A percentile compares a stretch with the other conserved stretches of the same genome.
Evolutionary conservation across 1,140 invertebrate genomes (phyloP).

Genomic region (Bathynomus jamesi): DNA sequence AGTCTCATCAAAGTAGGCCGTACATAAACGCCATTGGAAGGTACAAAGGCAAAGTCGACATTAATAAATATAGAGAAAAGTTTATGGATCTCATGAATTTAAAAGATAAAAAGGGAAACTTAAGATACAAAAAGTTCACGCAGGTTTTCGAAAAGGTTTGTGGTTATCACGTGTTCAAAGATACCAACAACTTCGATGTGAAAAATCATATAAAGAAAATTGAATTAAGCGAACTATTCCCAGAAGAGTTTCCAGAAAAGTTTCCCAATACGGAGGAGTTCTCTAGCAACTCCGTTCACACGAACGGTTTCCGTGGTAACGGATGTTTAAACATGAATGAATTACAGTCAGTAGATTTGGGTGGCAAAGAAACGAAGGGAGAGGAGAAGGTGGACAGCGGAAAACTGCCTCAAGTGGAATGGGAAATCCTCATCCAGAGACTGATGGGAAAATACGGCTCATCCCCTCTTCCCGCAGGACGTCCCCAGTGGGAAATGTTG

Average conservation of each 20-base stretch:
- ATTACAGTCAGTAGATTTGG: neutral
- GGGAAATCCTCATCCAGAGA: neutral
- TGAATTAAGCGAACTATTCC: neutral
- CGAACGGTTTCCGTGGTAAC: too few species aligned
- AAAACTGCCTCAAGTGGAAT: neutral
- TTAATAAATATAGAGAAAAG: neutral
- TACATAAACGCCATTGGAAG: neutral
- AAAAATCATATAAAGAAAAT: neutral
- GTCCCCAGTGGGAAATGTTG: neutral
- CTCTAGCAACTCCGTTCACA: too few species aligned
- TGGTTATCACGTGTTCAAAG: neutral
- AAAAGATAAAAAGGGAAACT: neutral
- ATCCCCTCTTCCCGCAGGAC: neutral
- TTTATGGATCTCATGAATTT: neutral
- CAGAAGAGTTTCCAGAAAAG: neutral
- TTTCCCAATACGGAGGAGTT: neutral
- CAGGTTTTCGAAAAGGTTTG: neutral
- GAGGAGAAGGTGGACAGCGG: neutral
- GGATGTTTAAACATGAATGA: too few species aligned
- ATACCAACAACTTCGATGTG: neutral
- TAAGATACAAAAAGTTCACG: neutral
- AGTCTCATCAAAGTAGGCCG: neutral
- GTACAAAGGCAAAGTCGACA: neutral
- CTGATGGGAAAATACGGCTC: neutral
- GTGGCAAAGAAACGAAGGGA: neutral